phyloP scores from a whole-genome alignment of 2,888 invertebrate species.

The Agrenia bidenticulata region DNA sequence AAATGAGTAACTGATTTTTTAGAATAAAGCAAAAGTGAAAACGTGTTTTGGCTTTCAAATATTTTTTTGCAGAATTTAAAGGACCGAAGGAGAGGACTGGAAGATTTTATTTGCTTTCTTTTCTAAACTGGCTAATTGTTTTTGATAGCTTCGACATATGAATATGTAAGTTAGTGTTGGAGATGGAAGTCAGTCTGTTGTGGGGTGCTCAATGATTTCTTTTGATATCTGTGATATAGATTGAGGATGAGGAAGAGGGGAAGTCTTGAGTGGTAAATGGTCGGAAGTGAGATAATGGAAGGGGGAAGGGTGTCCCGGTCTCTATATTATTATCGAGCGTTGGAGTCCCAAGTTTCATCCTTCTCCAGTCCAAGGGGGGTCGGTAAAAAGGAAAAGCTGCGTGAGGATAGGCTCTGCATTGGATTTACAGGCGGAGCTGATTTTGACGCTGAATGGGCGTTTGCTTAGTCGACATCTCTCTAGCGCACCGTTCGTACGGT shows the following conservation, averaged over 20 bases:
- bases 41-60: too few species aligned
- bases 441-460: slow-evolving; percentile 8
- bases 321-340: slow-evolving; percentile 6
- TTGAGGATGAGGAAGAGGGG: slow-evolving; percentile 2
- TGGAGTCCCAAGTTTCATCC: slow-evolving; percentile 15
- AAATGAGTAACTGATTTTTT: too few species aligned
- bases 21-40: too few species aligned
- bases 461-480: slow-evolving; percentile 7
- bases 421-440: slow-evolving; percentile 11
- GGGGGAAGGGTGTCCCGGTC: slow-evolving; percentile 18
- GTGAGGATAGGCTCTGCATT: slow-evolving; percentile 7
- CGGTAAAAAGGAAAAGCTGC: neutral
- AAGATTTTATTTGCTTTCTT: too few species aligned
- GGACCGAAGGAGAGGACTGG: too few species aligned
- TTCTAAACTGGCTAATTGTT: too few species aligned
- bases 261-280: slow-evolving; percentile 14
- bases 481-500: too few species aligned
- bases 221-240: neutral
- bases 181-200: too few species aligned
- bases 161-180: too few species aligned
- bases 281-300: slow-evolving; percentile 33
- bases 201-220: too few species aligned
- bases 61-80: too few species aligned
- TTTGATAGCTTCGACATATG: too few species aligned
- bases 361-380: slow-evolving; percentile 22